A percentile compares a stretch with the other conserved stretches of the same genome.
These are phyloP conservation scores for Drosophila birchii DNA, from an alignment of 2,888 invertebrate genomes.

Conservation along the genomic window DNA sequence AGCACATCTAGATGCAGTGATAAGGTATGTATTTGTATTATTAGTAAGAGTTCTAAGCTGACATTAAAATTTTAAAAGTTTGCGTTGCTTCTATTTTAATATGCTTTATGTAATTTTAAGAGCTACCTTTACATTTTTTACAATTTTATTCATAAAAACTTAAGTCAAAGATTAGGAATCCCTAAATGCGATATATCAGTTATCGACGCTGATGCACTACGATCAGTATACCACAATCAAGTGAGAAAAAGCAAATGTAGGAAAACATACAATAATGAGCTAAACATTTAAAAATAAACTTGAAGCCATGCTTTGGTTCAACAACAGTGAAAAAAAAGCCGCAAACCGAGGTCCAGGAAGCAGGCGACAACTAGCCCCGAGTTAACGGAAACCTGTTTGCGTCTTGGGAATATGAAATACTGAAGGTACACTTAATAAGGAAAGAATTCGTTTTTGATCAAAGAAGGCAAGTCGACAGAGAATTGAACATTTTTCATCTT, in stretches of 20 bases:
- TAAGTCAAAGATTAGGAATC: constrained; percentile 57
- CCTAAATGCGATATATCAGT: constrained; percentile 49
- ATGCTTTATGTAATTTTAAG: background rate
- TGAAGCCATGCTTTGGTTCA: constrained; percentile 12
- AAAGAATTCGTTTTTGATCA: background rate
- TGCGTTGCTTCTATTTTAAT: background rate
- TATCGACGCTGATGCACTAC: no score
- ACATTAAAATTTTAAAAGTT: background rate
- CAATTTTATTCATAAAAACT: no score
- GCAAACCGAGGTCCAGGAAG: constrained; percentile 20
- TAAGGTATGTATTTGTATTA: background rate
- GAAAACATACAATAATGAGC: constrained; percentile 56
- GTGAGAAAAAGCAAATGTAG: background rate
- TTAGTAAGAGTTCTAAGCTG: background rate
- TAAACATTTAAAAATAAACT: constrained; percentile 60
- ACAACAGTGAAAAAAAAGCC: constrained; percentile 22
- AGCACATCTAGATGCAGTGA: no score
- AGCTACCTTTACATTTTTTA: no score
- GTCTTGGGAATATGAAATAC: background rate
- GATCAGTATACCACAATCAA: background rate
- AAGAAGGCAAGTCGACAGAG: background rate
- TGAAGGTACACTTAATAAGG: constrained; percentile 21
- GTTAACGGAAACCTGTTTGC: constrained; percentile 56
- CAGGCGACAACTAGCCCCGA: constrained; percentile 38
- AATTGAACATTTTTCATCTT: no score